These are phyloP conservation scores for Mycalesis mineus DNA, from an alignment of 2,888 invertebrate species.

Conservation along the genomic window DNA sequence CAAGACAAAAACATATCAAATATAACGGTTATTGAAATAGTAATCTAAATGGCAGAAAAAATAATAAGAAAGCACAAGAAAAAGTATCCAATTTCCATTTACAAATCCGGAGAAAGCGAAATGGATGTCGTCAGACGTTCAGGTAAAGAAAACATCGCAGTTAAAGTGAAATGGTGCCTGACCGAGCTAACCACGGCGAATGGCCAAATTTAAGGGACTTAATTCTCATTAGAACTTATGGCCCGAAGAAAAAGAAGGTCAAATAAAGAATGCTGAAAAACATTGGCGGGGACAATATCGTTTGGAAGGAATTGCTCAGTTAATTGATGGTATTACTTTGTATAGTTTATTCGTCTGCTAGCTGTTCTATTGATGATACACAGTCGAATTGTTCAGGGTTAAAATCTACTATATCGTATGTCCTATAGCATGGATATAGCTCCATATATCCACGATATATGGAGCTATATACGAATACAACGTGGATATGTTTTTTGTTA, in stretches of 20 bases:
- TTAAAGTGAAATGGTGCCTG: slow-evolving; percentile 29
- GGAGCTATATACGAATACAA: no score
- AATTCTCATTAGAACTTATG: slow-evolving; percentile 26
- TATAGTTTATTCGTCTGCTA: no score
- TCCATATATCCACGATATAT: no score
- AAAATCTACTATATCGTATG: no score
- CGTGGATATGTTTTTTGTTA: no score
- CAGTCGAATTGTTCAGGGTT: no score
- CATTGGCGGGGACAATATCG: slow-evolving; percentile 4
- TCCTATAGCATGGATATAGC: no score
- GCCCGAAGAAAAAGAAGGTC: slow-evolving; percentile 11
- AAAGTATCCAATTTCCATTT: slow-evolving; percentile 31
- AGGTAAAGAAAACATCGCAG: slow-evolving; percentile 28
- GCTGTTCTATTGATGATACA: no score
- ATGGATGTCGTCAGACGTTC: slow-evolving; percentile 29
- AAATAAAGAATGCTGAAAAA: slow-evolving; percentile 14
- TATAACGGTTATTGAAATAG: background rate
- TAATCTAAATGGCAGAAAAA: background rate
- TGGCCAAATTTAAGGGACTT: slow-evolving; percentile 24
- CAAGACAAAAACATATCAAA: no score
- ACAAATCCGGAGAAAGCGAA: slow-evolving; percentile 30
- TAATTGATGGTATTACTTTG: background rate
- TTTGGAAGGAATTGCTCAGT: background rate
- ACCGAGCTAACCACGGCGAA: slow-evolving; percentile 21
- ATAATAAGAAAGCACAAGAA: background rate